phyloP scores from a whole-genome alignment of 2,113 vertebrate species.

The Butorides virescens region DNA sequence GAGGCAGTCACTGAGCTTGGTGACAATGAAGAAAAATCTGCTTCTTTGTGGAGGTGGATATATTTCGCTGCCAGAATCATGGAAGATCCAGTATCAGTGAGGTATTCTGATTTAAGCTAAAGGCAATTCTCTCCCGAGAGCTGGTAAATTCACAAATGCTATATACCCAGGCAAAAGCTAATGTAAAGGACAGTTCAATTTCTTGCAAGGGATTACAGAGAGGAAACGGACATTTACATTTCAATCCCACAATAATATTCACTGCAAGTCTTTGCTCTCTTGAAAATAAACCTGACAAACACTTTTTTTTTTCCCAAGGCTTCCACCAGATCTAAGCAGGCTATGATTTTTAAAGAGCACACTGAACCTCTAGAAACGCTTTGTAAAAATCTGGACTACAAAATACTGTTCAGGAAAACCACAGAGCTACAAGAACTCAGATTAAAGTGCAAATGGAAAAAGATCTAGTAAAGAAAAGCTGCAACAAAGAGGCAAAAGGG shows the following conservation, averaged over 20 bases:
- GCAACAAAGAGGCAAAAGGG: neutral
- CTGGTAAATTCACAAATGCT: neutral
- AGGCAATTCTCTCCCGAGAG: neutral
- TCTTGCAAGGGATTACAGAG: slow-evolving; percentile 20
- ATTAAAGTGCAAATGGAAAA: neutral
- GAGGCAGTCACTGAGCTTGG: slow-evolving; percentile 13
- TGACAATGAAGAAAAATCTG: slow-evolving; percentile 40
- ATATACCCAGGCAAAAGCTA: neutral
- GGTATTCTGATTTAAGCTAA: slow-evolving; percentile 6
- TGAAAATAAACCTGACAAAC: slow-evolving; percentile 14
- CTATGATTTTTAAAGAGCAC: neutral
- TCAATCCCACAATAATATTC: neutral
- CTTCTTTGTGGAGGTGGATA: neutral
- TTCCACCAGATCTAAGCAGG: neutral
- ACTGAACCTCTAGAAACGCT: neutral
- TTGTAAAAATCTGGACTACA: neutral
- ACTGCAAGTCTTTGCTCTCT: neutral
- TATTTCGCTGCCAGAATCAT: neutral
- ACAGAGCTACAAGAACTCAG: neutral
- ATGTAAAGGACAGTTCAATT: neutral
- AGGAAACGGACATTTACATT: slow-evolving; percentile 35
- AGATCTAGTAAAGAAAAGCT: neutral
- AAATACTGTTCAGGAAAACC: neutral
- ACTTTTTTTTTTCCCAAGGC: neutral
- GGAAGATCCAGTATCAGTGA: neutral